phyloP scores from a whole-genome alignment of 2,797 vertebrate genomes.

The Alfaro cultratus region DNA sequence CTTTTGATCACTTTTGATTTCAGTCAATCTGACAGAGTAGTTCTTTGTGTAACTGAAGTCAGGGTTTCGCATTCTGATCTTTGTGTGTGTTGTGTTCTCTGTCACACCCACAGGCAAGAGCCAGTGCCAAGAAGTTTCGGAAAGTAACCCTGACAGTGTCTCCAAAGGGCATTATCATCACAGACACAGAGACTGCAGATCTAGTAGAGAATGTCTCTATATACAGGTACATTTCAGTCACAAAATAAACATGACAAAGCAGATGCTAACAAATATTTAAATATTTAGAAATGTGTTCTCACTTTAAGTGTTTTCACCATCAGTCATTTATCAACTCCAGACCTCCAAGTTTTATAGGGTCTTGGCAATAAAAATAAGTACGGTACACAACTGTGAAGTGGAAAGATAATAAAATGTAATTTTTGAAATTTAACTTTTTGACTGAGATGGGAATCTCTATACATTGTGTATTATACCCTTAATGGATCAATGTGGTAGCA shows the following conservation, averaged over 20 bases:
- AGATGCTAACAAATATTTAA: neutral
- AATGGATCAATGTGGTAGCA: neutral
- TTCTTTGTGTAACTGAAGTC: neutral
- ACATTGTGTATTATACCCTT: neutral
- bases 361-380: neutral
- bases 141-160: slow-evolving; percentile 92
- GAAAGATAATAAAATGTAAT: neutral
- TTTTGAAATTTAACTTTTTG: neutral
- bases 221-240: slow-evolving; percentile 84
- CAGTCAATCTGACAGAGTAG: slow-evolving; percentile 13
- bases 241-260: neutral
- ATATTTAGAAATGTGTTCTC: neutral
- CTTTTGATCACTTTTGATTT: slow-evolving; percentile 21
- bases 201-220: slow-evolving; percentile 90
- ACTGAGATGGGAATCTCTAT: neutral
- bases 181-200: slow-evolving; percentile 87
- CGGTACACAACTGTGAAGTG: neutral
- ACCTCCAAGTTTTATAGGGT: neutral
- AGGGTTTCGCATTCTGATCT: slow-evolving; percentile 13
- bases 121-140: slow-evolving; percentile 89
- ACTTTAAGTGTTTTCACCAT: neutral
- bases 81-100: neutral
- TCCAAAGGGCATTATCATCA: slow-evolving; percentile 88
- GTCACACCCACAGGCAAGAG: slow-evolving; percentile 82
- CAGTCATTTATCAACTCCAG: neutral